Evolutionary conservation across 2,797 vertebrate genomes (phyloP), one percentile per base, ranked within the genome.

Genomic region (Enteromius radiatus): DNA sequence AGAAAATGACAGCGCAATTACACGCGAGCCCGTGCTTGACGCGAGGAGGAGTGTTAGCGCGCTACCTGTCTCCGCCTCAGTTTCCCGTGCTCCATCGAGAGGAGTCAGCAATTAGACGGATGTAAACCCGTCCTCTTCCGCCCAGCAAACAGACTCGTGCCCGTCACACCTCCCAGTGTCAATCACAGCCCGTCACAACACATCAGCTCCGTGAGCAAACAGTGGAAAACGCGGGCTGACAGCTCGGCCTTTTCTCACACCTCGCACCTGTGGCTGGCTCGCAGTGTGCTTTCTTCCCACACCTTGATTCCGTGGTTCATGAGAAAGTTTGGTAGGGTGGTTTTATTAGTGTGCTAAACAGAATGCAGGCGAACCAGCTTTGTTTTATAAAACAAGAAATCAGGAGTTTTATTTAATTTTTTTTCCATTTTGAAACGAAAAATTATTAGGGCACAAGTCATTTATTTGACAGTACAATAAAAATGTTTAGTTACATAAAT

Each of bases 131-230:
- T 31, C 86, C 67, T 85, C 91, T 92, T 92, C 90, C 88, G 84
- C 87, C 92, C 89, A 89, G 86, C 56, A 80, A 84, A 91, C 89
- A 92, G 92, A 89, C 92, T 77, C 74, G 90, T 88, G 73, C 38
- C 86, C 87, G 86, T 92, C 90, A 90, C 88, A 93, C 87, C 91
- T 91, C 89, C 87, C 90, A 83, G 87, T 93, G 92, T 93, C 93
- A 94, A 91, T 92, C 93, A 92, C 88, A 85, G 91, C 41, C 87
- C 92, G 91, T 93, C 93, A 93, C 73, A 91, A 89, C 90, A 92
- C 89, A 93, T 95, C 91, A 92, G 86, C 90, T 91, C 82, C 89
- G 90, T 89, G 87, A 91, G 86, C 87, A 92, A 88, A 91, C 90
- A 92, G 82, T 77, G 92, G 90, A 89, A 92, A 93, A 89, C 59